Evolutionary conservation across 2,113 vertebrate genomes (phyloP), one percentile per base, ranked within the genome.

Genomic region (Menidia beryllina): DNA sequence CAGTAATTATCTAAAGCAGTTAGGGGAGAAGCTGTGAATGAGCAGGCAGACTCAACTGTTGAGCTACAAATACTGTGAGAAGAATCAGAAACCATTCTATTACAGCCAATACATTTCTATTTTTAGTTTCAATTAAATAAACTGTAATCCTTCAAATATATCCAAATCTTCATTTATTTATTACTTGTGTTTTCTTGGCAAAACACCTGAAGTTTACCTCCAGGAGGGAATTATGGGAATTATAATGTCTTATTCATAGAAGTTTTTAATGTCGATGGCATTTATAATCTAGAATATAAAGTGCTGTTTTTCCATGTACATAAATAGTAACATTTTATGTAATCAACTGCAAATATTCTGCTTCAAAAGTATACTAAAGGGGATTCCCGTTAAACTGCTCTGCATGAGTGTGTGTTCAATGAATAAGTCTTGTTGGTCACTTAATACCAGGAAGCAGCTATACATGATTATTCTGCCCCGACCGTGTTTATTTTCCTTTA

Each of bases 401-500:
- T 36, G 58, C 51, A 65, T 21, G 38, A 45, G 68, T 60, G 64
- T 80, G 14, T 78, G 70, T 61, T 69, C 67, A 83, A 52, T 64
- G 30, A 84, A 75, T 69, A 81, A 69, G 61, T 81, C 56, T 55
- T 3, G 56, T 58, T 56, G 72, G 72, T 79, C 54, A 39, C 53
- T 79, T 83, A 83, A 88, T 86, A 80, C 69, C 86, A 89, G 89
- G 82, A 91, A 91, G 82, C 73, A 86, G 77, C 63, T 62, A 64
- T 7, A 57, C 64, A 49, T 80, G 84, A 90, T 88, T 84, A 85
- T 84, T 88, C 65, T 79, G 75, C 67, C 53, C 83, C 84, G 90
- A 91, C 77, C 79, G 87, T 82, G 69, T 88, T 88, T 86, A 88
- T 76, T 69, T 84, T 70, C 69, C 76, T 89, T 86, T 87, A 89